Percentiles rank a stretch among this genome's conserved stretches.
Conservation (phyloP, 2,797 vertebrate species). For the Gambelia wislizenii region DNA sequence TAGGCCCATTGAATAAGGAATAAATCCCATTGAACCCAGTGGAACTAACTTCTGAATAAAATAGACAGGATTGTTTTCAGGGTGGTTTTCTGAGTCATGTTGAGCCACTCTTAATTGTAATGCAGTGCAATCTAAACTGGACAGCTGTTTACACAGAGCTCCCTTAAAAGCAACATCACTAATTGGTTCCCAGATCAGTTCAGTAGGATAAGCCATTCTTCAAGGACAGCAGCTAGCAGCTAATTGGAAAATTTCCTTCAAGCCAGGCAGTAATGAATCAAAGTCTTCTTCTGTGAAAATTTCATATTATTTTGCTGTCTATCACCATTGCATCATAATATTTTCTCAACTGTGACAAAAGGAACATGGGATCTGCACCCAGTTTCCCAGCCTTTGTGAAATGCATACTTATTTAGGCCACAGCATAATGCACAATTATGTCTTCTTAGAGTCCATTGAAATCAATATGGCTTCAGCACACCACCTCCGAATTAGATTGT, state of each 20-base stretch:
- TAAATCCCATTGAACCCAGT: no score
- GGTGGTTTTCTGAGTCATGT: not conserved
- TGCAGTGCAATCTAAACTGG: not conserved
- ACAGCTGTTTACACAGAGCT: not conserved
- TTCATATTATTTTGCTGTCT: not conserved
- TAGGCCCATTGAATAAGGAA: no score
- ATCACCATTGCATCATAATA: not conserved
- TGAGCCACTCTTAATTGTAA: not conserved
- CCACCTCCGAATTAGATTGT: conserved; percentile 3
- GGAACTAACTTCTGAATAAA: not conserved
- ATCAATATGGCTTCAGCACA: not conserved
- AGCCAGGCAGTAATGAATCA: not conserved
- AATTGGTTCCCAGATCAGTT: not conserved
- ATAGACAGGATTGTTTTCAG: not conserved
- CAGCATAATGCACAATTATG: not conserved
- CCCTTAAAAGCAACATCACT: not conserved
- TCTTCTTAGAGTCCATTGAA: conserved; percentile 15
- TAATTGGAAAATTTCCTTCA: not conserved
- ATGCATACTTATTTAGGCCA: not conserved
- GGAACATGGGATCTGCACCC: not conserved
- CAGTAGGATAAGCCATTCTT: not conserved
- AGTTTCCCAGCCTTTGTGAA: conserved; percentile 10
- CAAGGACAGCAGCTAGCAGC: not conserved
- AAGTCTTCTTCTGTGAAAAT: not conserved
- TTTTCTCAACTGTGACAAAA: conserved; percentile 1